Evolutionary conservation across 2,797 vertebrate genomes (phyloP), one percentile per base, ranked within the genome.

Genomic region (Pygocentrus nattereri): DNA sequence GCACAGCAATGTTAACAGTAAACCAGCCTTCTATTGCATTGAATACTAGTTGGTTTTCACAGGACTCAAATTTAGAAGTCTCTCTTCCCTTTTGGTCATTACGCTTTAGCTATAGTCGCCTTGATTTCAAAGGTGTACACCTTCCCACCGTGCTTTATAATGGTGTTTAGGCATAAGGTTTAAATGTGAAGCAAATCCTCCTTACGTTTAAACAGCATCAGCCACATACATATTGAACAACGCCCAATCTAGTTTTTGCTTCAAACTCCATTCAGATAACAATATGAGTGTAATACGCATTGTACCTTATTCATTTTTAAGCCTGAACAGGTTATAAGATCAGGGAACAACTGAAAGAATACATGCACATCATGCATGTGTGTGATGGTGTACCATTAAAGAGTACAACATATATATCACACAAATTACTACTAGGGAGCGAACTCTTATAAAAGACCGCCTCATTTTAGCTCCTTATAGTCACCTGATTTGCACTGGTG

Each of bases 1-100:
- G 64, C 80, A 81, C 82, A 84, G 74, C 64, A 47, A 81, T 79
- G 27, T 50, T 75, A 83, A 80, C 84, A 84, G 80, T 85, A 87
- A 91, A 91, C 86, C 90, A 89, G 89, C 91, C 85, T 85, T 85
- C 84, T 91, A 90, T 91, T 93, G 93, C 91, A 91, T 92, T 88
- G 64, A 80, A 82, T 78, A 79, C 64, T 44, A 41, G 47, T 47
- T 44, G 61, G 34, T 52, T 67, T 76, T 82, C 44, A 13, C 50
- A 73, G 50, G 68, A 50, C 56, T 50, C 5, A 52, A 72, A 13
- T 74, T 23, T 10, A 31, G 16, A 71, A 21, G 59, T 15, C 47
- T 49, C 23, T 47, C 21, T 68, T 65, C 34, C 34, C 21, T 11
- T 68, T 58, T 58, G 23, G 31, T 21, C 16, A 12, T 31, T 4